Base-by-base conservation (phyloP, 1,140 invertebrate species). In the Mylabris phalerata region DNA sequence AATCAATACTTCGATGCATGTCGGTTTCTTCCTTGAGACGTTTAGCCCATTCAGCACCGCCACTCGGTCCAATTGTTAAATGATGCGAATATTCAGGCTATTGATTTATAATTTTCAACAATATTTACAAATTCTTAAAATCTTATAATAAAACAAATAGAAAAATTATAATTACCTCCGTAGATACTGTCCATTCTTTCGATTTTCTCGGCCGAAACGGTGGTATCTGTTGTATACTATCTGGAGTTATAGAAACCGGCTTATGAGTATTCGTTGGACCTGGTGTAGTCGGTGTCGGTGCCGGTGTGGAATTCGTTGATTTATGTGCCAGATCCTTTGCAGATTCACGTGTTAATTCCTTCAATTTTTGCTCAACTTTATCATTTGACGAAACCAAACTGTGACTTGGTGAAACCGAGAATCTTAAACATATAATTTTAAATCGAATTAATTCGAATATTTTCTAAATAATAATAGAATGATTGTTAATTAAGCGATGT, bases 1-100 rank as follows among this genome's bases (percentile, higher is more conserved):
- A 86, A 70, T 86, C 84, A 48, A 82, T 85, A 56, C 84, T 86
- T 60, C 80, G 77, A 71, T 84, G 83, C 25, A 84, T 72, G 41
- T 78, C 73, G 32, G 57, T 71, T 73, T 72, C 73, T 67, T 73
- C 78, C 72, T 74, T 79, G 66, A 85, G 73, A 66, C 77, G 77
- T 55, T 78, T 75, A 40, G 81, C 80, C 83, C 83, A 85, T 67
- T 86, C 84, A 6, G 82, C 75, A 47, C 81, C 84, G 11, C 83
- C 83, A 49, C 82, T 79, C 10, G 81, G 80, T 19, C 81, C 82
- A 46, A 84, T 82, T 0, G 82, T 84, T 10, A 84, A 60, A 68
- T 84, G 82, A 65, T 83, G 79, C 46, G 74, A 60, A 32, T 55
- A 42, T 43, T 73, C 67, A 46, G 48, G 56, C 62, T 67, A 45